phyloP scores from a whole-genome alignment of 1,140 invertebrate genomes.

The Glomeris maerens region DNA sequence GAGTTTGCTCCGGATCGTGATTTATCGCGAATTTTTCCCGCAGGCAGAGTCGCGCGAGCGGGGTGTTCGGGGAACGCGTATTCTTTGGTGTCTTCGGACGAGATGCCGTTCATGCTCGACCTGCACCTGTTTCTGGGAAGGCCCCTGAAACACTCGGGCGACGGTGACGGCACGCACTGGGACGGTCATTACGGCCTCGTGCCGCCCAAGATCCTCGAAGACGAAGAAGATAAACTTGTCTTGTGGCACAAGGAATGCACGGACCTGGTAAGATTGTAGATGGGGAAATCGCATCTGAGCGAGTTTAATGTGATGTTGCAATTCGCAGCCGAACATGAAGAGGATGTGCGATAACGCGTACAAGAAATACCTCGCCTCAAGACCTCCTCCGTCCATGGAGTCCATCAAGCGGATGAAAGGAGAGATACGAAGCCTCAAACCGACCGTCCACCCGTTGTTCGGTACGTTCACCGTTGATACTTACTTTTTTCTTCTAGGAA shows the following conservation, averaged over 20 bases:
- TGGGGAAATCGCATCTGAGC: too few species aligned
- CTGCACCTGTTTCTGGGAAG: constrained; percentile 84
- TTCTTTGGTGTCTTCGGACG: constrained; percentile 75
- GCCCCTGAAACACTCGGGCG: constrained; percentile 44
- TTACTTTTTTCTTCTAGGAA: too few species aligned
- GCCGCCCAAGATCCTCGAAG: constrained; percentile 66
- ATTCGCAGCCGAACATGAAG: constrained; percentile 47
- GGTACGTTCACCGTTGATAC: constrained; percentile 20
- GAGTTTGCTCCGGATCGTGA: too few species aligned
- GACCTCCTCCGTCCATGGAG: constrained; percentile 72
- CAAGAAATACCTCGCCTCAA: constrained; percentile 71
- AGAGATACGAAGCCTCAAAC: constrained; percentile 35
- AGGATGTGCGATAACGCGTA: constrained; percentile 75
- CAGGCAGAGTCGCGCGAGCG: constrained; percentile 87
- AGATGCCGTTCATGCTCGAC: constrained; percentile 82
- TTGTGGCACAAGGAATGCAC: constrained; percentile 51
- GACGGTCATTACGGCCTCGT: constrained; percentile 51
- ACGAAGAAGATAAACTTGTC: constrained; percentile 62
- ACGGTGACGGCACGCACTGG: constrained; percentile 27
- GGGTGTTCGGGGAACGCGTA: constrained; percentile 77
- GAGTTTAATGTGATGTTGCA: too few species aligned
- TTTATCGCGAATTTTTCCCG: constrained; percentile 11
- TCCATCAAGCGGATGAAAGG: constrained; percentile 69
- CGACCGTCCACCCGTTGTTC: constrained; percentile 46
- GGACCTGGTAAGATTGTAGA: constrained; percentile 51